Conservation (phyloP, 2,888 invertebrate species). For the Cataglyphis cursor region DNA sequence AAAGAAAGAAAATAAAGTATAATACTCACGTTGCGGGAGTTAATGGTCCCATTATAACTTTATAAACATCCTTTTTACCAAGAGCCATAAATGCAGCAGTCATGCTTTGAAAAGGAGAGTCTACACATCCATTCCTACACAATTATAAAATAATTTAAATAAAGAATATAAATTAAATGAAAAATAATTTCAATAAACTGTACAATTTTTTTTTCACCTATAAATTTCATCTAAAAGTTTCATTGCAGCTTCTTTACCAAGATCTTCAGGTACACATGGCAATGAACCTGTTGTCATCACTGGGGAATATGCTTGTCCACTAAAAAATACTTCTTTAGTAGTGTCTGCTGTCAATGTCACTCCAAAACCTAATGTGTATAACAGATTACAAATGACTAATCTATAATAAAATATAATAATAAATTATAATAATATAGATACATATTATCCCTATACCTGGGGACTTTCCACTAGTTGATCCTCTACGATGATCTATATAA, state of each 20-base stretch:
- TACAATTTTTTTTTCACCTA: slow-evolving; percentile 78
- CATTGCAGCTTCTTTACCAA: slow-evolving; percentile 94
- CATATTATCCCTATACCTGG: slow-evolving; percentile 87
- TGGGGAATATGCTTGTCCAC: slow-evolving; percentile 86
- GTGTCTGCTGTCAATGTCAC: slow-evolving; percentile 97
- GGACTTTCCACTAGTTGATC: slow-evolving; percentile 95
- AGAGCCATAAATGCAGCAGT: slow-evolving; percentile 97
- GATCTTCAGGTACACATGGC: slow-evolving; percentile 95
- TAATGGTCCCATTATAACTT: slow-evolving; percentile 90
- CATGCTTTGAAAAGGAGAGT: slow-evolving; percentile 95
- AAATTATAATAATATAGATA: not conserved
- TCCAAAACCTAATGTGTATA: slow-evolving; percentile 91
- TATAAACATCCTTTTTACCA: slow-evolving; percentile 97
- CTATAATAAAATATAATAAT: not conserved
- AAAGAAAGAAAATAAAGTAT: not conserved
- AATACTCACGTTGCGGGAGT: slow-evolving; percentile 89
- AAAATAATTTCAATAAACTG: not conserved
- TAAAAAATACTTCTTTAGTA: slow-evolving; percentile 92
- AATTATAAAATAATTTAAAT: slow-evolving; percentile 25
- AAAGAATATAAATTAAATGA: not conserved
- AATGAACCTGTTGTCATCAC: slow-evolving; percentile 85
- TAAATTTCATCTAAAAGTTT: slow-evolving; percentile 96
- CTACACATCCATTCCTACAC: slow-evolving; percentile 94
- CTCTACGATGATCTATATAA: slow-evolving; percentile 96
- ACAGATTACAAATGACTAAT: not conserved